A percentile compares a stretch with the other conserved stretches of the same genome.
These are phyloP conservation scores for Eublepharis macularius DNA, from an alignment of 2,113 vertebrate genomes.

Conservation along the genomic window DNA sequence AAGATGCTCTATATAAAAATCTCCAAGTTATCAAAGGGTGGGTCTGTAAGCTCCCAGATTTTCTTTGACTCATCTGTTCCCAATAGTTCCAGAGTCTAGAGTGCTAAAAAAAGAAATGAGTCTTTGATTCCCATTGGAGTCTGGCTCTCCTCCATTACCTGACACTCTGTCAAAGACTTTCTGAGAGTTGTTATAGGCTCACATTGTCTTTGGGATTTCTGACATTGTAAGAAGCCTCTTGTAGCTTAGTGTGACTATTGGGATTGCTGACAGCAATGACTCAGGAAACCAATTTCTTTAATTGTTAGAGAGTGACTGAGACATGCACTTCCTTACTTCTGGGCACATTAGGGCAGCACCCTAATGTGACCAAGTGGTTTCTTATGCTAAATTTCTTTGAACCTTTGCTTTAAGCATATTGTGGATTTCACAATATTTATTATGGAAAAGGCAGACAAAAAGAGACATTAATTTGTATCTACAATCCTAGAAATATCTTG, in stretches of 20 bases:
- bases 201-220: constrained; percentile 1
- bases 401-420: neutral
- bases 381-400: neutral
- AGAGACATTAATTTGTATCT: neutral
- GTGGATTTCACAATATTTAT: constrained; percentile 10
- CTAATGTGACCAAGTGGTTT: neutral
- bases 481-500: neutral
- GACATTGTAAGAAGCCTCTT: constrained; percentile 22
- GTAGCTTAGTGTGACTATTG: constrained; percentile 2
- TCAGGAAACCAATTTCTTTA: constrained; percentile 12
- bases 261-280: constrained; percentile 15
- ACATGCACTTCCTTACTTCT: neutral
- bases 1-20: neutral
- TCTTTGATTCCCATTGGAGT: constrained; percentile 22
- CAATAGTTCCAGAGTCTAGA: constrained; percentile 41
- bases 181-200: constrained; percentile 33
- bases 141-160: constrained; percentile 46
- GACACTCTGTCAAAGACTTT: constrained; percentile 54
- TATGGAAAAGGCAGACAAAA: neutral
- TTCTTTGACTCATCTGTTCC: constrained; percentile 40
- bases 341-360: constrained; percentile 24
- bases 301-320: constrained; percentile 37
- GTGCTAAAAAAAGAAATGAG: constrained; percentile 22
- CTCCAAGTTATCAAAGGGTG: constrained; percentile 12
- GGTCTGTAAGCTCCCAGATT: neutral